Conservation (phyloP, 2,888 invertebrate genomes). For the Polyommatus icarus region DNA sequence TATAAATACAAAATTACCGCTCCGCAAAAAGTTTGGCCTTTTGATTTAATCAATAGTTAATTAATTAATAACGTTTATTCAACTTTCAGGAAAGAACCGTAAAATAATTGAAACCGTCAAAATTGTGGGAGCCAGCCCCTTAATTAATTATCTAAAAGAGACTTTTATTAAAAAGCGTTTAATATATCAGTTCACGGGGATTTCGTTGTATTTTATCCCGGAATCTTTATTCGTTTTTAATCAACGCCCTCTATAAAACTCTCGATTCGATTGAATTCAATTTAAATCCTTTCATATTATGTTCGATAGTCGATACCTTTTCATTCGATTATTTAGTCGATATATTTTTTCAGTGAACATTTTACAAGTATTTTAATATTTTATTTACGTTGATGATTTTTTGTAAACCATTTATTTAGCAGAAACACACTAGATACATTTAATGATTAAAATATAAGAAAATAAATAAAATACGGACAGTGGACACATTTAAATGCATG, state of each 20-base stretch:
- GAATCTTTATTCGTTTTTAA: conserved; percentile 16
- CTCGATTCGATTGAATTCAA: conserved; percentile 13
- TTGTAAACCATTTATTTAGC: neutral
- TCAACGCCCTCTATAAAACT: conserved; percentile 27
- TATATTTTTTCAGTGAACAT: neutral
- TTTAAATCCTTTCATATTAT: neutral
- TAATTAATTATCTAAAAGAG: conserved; percentile 60
- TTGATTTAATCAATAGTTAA: conserved; percentile 74
- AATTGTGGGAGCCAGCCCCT: conserved; percentile 67
- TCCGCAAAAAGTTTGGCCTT: conserved; percentile 50
- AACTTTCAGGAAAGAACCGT: conserved; percentile 58
- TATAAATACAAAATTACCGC: neutral
- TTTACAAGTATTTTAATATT: neutral
- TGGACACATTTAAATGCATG: neutral
- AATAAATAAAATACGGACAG: neutral
- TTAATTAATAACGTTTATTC: conserved; percentile 69
- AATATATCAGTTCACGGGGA: conserved; percentile 9
- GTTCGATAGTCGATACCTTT: neutral
- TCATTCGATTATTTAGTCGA: neutral
- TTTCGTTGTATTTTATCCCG: neutral
- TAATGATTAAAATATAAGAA: neutral
- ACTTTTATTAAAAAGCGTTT: conserved; percentile 50
- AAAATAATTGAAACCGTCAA: conserved; percentile 73
- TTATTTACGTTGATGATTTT: neutral
- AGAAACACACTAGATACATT: neutral